A percentile compares a stretch with the other conserved stretches of the same genome.
Conservation (phyloP, 2,113 vertebrate genomes). For the Myrmophylax atrothorax region DNA sequence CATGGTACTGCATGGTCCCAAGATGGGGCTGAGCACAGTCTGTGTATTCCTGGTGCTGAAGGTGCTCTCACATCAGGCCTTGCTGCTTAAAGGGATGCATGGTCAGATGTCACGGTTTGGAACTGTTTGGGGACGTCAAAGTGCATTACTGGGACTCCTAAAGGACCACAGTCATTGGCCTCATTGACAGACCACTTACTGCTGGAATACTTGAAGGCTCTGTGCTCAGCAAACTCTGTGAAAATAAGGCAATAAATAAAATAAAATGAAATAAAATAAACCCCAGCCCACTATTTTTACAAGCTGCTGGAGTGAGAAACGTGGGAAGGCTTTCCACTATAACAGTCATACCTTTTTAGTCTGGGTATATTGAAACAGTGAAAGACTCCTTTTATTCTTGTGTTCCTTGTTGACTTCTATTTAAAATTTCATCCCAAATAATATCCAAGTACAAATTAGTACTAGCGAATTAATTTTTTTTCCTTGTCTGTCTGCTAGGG, state of each 20-base stretch:
- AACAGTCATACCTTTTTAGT: slow-evolving; percentile 23
- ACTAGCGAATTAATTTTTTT: not conserved
- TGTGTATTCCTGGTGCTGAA: fast-evolving
- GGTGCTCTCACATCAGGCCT: fast-evolving
- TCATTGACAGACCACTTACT: not conserved
- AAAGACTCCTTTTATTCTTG: slow-evolving; percentile 2
- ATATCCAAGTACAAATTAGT: not conserved
- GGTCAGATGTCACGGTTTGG: not conserved
- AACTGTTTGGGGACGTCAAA: not conserved
- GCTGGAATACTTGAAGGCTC: slow-evolving; percentile 8
- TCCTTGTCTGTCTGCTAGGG: not conserved
- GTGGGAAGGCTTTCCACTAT: slow-evolving; percentile 30
- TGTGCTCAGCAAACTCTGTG: slow-evolving; percentile 6
- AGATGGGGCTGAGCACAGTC: not conserved
- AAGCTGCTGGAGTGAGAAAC: slow-evolving; percentile 40
- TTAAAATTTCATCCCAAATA: slow-evolving; percentile 1
- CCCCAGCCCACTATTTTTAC: slow-evolving; percentile 20
- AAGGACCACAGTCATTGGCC: not conserved
- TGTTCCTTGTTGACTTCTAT: not conserved
- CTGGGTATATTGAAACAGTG: not conserved
- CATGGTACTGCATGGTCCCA: not conserved
- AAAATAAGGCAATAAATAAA: slow-evolving; percentile 32
- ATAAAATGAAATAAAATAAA: not conserved
- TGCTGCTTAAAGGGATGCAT: not conserved
- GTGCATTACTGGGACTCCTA: slow-evolving; percentile 9